Percentiles rank a stretch among this genome's conserved stretches.
Evolutionary conservation across 53 echinoderm and acorn worm species (phyloP).

Genomic region (Echinometra lucunter): DNA sequence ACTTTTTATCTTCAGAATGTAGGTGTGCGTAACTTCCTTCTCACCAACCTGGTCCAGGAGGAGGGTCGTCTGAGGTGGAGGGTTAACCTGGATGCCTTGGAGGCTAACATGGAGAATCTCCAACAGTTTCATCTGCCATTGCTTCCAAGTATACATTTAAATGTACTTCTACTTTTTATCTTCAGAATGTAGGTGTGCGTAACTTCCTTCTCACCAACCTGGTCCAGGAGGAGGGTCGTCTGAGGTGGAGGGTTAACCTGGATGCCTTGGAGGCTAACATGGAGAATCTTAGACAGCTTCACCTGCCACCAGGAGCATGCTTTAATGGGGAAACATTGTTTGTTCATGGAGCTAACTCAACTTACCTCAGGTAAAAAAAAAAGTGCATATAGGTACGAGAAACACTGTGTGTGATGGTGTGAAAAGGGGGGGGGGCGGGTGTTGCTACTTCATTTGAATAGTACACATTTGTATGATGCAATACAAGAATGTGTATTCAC

Average conservation of each 20-base stretch:
- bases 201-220: constrained; percentile 91
- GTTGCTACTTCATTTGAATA: no score
- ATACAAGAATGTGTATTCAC: no score
- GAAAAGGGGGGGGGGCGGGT: no score
- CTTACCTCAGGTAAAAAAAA: constrained; percentile 46
- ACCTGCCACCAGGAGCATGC: constrained; percentile 63
- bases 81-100: constrained; percentile 80
- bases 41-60: constrained; percentile 82
- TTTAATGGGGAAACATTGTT: constrained; percentile 77
- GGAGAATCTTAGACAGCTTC: constrained; percentile 68
- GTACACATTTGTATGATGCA: no score
- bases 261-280: constrained; percentile 71
- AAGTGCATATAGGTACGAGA: no score
- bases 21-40: constrained; percentile 78
- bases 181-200: constrained; percentile 74
- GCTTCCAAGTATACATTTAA: no score
- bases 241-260: constrained; percentile 80
- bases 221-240: constrained; percentile 61
- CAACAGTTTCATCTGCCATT: constrained; percentile 65
- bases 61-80: constrained; percentile 69
- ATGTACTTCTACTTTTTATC: not conserved
- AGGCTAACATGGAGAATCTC: constrained; percentile 64
- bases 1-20: constrained; percentile 61
- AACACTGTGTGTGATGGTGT: no score
- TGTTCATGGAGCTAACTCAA: constrained; percentile 74